A percentile compares a stretch with the other conserved stretches of the same genome.
Evolutionary conservation across 2,113 vertebrate species (phyloP).

Genomic region (Trematocara zebra): DNA sequence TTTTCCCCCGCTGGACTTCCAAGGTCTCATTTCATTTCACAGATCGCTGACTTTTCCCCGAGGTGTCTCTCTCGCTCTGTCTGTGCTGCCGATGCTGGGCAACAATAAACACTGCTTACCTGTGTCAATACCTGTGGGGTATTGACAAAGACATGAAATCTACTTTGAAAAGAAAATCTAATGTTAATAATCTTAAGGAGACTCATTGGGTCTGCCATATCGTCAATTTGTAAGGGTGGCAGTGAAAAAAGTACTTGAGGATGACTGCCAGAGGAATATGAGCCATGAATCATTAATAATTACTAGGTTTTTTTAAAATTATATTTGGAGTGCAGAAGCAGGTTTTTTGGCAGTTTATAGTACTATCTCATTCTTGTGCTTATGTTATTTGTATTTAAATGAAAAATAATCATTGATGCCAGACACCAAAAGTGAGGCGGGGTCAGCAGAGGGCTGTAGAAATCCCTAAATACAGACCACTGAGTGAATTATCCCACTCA

Average conservation of each 20-base stretch:
- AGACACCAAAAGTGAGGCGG: neutral
- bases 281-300: neutral
- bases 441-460: neutral
- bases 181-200: neutral
- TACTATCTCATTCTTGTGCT: neutral
- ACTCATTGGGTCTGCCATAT: neutral
- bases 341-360: neutral
- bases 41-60: neutral
- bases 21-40: slow-evolving; percentile 28
- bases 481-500: neutral
- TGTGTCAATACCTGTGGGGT: neutral
- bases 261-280: neutral
- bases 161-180: neutral
- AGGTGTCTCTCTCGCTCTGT: neutral
- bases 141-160: neutral
- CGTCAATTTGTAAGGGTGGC: neutral
- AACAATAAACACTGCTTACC: neutral
- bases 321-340: neutral
- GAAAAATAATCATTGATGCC: neutral
- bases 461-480: neutral
- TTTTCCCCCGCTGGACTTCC: neutral
- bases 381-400: neutral
- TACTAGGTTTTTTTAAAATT: neutral
- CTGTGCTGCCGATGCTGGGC: neutral
- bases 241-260: neutral